Percentiles rank a stretch among this genome's conserved stretches.
Conservation (phyloP, 2,113 vertebrate species). For the Lophotis ruficrista region DNA sequence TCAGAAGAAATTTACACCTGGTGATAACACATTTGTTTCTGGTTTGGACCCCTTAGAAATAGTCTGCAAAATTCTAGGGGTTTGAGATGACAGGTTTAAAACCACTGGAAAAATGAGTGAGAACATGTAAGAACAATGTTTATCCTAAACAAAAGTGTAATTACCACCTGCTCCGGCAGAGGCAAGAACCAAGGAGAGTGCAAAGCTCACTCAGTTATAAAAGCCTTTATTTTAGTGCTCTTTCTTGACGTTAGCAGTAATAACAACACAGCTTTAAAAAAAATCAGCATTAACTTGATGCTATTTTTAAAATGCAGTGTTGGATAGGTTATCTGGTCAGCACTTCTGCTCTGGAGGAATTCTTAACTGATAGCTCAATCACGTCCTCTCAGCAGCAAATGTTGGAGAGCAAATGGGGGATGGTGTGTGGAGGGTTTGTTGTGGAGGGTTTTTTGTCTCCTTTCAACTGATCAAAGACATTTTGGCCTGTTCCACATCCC, state of each 20-base stretch:
- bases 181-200: background rate
- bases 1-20: background rate
- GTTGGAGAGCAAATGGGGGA: background rate
- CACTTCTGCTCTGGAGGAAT: background rate
- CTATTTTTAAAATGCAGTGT: background rate
- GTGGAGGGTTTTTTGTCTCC: background rate
- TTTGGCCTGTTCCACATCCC: background rate
- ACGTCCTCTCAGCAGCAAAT: background rate
- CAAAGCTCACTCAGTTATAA: background rate
- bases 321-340: background rate
- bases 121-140: background rate
- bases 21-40: background rate
- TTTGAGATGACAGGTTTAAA: background rate
- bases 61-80: background rate
- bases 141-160: background rate
- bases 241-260: background rate
- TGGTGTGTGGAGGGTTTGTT: background rate
- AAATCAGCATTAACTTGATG: background rate
- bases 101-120: background rate
- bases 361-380: background rate
- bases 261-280: background rate
- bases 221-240: background rate
- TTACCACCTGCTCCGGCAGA: background rate
- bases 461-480: constrained; percentile 5
- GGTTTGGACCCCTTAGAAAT: background rate